These are phyloP conservation scores for Biston stratarius DNA, from an alignment of 2,888 invertebrate genomes.

Conservation along the genomic window DNA sequence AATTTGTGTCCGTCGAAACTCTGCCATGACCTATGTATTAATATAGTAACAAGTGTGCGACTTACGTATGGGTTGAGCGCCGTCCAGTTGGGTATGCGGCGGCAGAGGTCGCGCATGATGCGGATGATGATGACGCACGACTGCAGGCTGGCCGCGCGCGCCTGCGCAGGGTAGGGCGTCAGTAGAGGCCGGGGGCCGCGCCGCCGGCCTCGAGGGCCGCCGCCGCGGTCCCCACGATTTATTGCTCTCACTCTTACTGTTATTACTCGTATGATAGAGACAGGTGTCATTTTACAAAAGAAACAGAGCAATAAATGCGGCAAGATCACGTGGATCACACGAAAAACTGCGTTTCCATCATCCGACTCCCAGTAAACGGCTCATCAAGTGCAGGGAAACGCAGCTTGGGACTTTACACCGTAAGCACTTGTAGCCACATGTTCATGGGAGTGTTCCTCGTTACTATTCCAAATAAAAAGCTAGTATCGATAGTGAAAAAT, in stretches of 20 bases:
- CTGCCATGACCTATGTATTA: not conserved
- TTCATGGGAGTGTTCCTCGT: slow-evolving; percentile 70
- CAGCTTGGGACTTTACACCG: slow-evolving; percentile 61
- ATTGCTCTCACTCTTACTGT: slow-evolving; percentile 58
- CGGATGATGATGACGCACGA: slow-evolving; percentile 99
- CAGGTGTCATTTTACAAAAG: slow-evolving; percentile 33
- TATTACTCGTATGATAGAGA: slow-evolving; percentile 18
- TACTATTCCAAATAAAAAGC: slow-evolving; percentile 54
- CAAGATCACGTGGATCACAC: slow-evolving; percentile 39
- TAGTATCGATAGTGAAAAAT: slow-evolving; percentile 51
- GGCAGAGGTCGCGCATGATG: slow-evolving; percentile 97
- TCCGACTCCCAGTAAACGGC: slow-evolving; percentile 63
- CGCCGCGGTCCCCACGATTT: slow-evolving; percentile 44
- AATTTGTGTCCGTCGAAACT: too few relatives aligned
- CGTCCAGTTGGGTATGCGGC: slow-evolving; percentile 97
- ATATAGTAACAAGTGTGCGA: slow-evolving; percentile 48
- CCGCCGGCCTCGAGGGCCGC: slow-evolving; percentile 10
- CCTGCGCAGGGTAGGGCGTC: slow-evolving; percentile 84
- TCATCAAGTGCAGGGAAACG: slow-evolving; percentile 76
- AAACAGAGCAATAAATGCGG: slow-evolving; percentile 65
- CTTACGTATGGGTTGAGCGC: slow-evolving; percentile 97
- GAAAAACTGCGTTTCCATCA: slow-evolving; percentile 74
- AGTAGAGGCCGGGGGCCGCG: slow-evolving; percentile 25
- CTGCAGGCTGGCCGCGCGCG: slow-evolving; percentile 97
- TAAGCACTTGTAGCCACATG: slow-evolving; percentile 84